Evolutionary conservation across 2,797 vertebrate genomes (phyloP), one percentile per base, ranked within the genome.

Genomic region (Halcyon smyrnensis): DNA sequence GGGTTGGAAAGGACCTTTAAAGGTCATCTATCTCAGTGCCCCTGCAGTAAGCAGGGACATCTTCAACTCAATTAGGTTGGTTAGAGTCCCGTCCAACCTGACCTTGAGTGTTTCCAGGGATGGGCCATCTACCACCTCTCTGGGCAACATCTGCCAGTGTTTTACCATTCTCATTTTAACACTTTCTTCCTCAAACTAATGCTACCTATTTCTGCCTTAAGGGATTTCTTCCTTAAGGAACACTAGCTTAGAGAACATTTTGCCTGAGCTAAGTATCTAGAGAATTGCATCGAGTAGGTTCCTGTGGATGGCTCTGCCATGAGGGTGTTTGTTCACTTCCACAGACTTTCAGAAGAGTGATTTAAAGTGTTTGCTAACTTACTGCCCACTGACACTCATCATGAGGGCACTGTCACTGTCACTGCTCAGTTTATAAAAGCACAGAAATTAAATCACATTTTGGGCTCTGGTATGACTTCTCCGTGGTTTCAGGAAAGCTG

Each of bases 391-490:
- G 54, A 65, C 46, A 41, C 25, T 87, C 36, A 24, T 34, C n/a
- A 12, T 0, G 1, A 76, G 54, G 37, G 11, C 34, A 15, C 32
- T 60, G 69, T 64, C 43, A 57, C 46, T 73, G 87, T n/a, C 53
- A 36, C 76, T 41, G 53, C 57, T 93, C 45, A 15, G 37, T 37
- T 89, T 39, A 81, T 84, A 60, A 81, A 68, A 86, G 80, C 34
- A 41, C 14, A 25, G 81, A 76, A 84, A 36, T 79, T 76, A 87
- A 94, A 91, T 85, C 48, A 60, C 19, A 32, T 92, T 93, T 64
- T 0, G 0, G 60, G 56, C 78, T 91, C 75, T 70, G 28, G 30
- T 8, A 24, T 39, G 25, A 19, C 59, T 96, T 84, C 56, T 63
- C 36, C 36, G 32, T 18, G 17, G 51, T 76, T 93, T 84, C 39